Base-by-base conservation (phyloP, 1,140 invertebrate genomes). In the Colletes gigas region DNA sequence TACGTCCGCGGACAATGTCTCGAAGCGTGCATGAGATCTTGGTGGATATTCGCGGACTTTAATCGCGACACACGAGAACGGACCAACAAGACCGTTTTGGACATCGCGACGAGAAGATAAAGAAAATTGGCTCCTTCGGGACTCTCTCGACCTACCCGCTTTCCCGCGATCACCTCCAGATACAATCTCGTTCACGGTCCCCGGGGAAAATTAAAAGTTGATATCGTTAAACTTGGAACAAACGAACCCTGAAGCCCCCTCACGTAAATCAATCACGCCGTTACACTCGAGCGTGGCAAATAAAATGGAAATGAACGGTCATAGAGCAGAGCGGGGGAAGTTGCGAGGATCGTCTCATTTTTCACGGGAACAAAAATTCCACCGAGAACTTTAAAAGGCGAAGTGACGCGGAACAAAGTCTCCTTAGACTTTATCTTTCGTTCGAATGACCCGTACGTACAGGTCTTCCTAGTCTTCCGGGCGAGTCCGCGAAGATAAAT, bases 361-460 rank as follows among this genome's bases (percentile, higher is more conserved):
- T 50, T 80, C 60, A 69, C 21, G 70, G 44, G 19, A 74, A 67
- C 47, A 50, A 80, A 57, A 82, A 72, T 73, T 82, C 52, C 69
- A 50, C 41, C n/a, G 59, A 14, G 9, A 10, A 63, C 55, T 55
- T 59, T 68, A 72, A 62, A 81, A 57, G 67, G 59, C 57, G 62
- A 67, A 52, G 19, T 67, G 77, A 80, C 78, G 70, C 67, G 78
- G 72, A 85, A 84, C 83, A 84, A 83, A 84, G 82, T 80, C 54
- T n/a, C 39, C 30, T 47, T 10, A 10, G 57, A 75, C 77, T 84
- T 83, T 76, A 85, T 79, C 70, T 85, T 84, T 74, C 73, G 55
- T 75, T 83, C 72, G 59, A 84, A 85, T 84, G 71, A 84, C 73
- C 68, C 14, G 65, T 21, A 62, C 81, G 60, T 55, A 71, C 30